Evolutionary conservation across 1,140 invertebrate species (phyloP).

Genomic region (Musca vetustissima): DNA sequence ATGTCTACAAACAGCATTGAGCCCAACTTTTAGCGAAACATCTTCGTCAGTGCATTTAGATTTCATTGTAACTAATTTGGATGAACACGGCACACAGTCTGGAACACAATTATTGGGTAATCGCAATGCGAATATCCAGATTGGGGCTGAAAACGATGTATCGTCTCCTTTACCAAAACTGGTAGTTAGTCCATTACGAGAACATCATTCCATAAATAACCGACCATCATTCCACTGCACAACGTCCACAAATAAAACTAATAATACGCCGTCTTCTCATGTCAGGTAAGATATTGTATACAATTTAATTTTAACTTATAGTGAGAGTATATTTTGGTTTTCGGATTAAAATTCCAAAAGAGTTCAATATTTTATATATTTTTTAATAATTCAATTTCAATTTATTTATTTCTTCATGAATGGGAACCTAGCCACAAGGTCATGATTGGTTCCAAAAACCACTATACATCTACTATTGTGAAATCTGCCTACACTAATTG

Average conservation of each 20-base stretch:
- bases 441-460: too few species aligned
- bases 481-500: too few species aligned
- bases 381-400: too few species aligned
- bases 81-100: slow-evolving; percentile 6
- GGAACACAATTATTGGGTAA: not conserved
- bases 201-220: slow-evolving; percentile 37
- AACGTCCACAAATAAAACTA: slow-evolving; percentile 7
- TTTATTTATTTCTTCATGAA: too few species aligned
- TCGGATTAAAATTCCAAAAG: too few species aligned
- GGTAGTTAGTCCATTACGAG: slow-evolving; percentile 46
- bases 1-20: slow-evolving; percentile 34
- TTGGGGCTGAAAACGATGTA: slow-evolving; percentile 29
- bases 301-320: too few species aligned
- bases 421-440: too few species aligned
- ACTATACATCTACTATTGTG: too few species aligned
- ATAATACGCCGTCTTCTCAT: slow-evolving; percentile 10
- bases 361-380: too few species aligned
- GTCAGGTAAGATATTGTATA: slow-evolving; percentile 24
- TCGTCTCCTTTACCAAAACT: slow-evolving; percentile 45
- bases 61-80: not conserved
- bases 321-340: too few species aligned
- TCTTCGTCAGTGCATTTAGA: slow-evolving; percentile 16
- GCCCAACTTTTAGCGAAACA: slow-evolving; percentile 36
- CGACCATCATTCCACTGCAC: slow-evolving; percentile 49
- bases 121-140: slow-evolving; percentile 29